phyloP scores from a whole-genome alignment of 1,140 invertebrate genomes.

The Trichonephila clavipes region DNA sequence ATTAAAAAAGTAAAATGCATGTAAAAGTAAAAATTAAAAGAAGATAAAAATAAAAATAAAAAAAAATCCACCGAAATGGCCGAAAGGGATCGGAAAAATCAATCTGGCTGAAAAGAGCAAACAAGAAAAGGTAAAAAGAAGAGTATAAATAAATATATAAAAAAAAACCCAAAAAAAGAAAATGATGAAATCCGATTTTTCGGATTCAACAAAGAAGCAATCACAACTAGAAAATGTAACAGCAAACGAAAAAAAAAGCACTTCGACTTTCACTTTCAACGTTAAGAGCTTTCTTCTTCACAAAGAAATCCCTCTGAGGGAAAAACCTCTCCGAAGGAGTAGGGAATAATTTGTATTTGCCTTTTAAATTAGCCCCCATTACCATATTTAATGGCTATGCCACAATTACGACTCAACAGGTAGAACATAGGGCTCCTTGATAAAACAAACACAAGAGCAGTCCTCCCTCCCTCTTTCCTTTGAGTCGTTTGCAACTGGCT shows the following conservation, averaged over 20 bases:
- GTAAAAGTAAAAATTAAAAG: constrained; percentile 48
- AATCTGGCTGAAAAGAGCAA: constrained; percentile 74
- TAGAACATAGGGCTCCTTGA: constrained; percentile 71
- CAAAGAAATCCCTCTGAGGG: constrained; percentile 71
- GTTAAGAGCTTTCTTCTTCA: constrained; percentile 73
- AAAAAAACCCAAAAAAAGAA: constrained; percentile 47
- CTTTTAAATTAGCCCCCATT: constrained; percentile 76
- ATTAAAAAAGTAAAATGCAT: constrained; percentile 59
- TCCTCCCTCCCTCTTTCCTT: constrained; percentile 7
- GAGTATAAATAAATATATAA: constrained; percentile 42
- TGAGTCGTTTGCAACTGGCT: constrained; percentile 68
- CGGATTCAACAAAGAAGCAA: constrained; percentile 75
- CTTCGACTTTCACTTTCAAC: constrained; percentile 74
- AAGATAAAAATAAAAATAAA: not conserved
- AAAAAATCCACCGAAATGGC: constrained; percentile 47
- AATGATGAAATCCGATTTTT: constrained; percentile 72
- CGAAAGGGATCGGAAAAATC: constrained; percentile 73
- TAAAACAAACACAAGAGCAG: constrained; percentile 73
- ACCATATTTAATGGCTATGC: constrained; percentile 76
- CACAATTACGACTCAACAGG: constrained; percentile 76
- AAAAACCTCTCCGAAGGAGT: constrained; percentile 72
- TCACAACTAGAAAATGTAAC: constrained; percentile 73
- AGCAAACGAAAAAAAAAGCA: constrained; percentile 60
- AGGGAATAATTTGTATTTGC: constrained; percentile 77
- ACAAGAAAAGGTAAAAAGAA: constrained; percentile 54